Conservation (phyloP, 2,797 vertebrate genomes). For the Lagocephalus sceleratus region DNA sequence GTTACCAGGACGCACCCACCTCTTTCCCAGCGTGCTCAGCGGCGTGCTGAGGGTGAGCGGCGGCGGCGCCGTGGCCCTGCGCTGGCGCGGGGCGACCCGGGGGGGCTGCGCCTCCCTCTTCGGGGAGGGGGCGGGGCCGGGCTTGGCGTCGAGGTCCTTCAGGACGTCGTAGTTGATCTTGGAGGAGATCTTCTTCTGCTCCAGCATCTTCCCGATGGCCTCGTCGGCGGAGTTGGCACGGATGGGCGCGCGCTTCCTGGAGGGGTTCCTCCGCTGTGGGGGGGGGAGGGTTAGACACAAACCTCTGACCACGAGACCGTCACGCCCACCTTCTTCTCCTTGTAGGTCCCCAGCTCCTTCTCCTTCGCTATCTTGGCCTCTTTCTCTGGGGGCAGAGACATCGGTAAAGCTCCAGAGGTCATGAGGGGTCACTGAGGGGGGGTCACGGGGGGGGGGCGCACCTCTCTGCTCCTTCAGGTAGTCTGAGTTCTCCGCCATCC, state of each 20-base stretch:
- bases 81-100: conserved; percentile 63
- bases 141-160: conserved; percentile 84
- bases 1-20: conserved; percentile 76
- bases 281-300: too few relatives aligned
- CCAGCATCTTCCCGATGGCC: conserved; percentile 97
- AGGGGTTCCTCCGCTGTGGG: conserved; percentile 76
- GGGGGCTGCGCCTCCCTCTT: conserved; percentile 50
- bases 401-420: background rate
- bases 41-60: conserved; percentile 73
- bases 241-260: conserved; percentile 80
- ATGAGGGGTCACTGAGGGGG: too few relatives aligned
- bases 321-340: conserved; percentile 89
- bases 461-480: conserved; percentile 94
- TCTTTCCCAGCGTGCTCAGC: conserved; percentile 83
- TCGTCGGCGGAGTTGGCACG: conserved; percentile 89
- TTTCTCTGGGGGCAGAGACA: conserved; percentile 82
- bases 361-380: conserved; percentile 93
- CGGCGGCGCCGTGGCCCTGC: conserved; percentile 52
- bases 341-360: conserved; percentile 94
- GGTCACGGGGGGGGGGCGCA: conserved; percentile 31
- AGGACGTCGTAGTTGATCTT: conserved; percentile 98
- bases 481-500: conserved; percentile 94
- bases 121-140: conserved; percentile 51
- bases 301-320: too few relatives aligned
- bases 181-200: conserved; percentile 93